These are phyloP conservation scores for Philaethria dido DNA, from an alignment of 2,888 invertebrate genomes.

Conservation along the genomic window DNA sequence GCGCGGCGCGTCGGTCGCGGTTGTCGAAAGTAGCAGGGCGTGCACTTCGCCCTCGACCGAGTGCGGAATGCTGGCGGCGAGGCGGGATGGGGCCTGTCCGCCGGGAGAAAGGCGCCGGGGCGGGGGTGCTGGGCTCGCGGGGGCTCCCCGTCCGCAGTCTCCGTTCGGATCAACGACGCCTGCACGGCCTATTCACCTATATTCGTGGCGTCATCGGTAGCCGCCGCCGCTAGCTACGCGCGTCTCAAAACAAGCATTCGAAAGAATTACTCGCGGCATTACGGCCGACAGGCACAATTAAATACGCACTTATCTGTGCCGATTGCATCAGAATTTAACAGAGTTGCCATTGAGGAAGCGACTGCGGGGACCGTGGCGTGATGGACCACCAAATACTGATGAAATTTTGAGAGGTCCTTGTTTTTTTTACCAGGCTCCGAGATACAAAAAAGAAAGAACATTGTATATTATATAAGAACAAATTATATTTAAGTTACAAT, in stretches of 20 bases:
- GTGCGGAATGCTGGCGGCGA: constrained; percentile 68
- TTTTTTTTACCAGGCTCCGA: neutral
- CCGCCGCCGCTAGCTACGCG: constrained; percentile 73
- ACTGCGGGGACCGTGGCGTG: constrained; percentile 25
- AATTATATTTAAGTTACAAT: neutral
- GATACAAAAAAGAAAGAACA: neutral
- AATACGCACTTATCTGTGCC: constrained; percentile 56
- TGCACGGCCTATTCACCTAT: constrained; percentile 75
- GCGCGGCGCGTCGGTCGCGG: constrained; percentile 79
- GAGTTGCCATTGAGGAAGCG: constrained; percentile 42
- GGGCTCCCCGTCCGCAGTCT: constrained; percentile 55
- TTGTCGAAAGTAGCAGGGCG: constrained; percentile 63
- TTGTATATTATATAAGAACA: neutral
- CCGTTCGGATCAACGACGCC: constrained; percentile 76
- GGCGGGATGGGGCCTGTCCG: constrained; percentile 49
- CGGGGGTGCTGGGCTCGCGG: constrained; percentile 48
- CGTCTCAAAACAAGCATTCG: constrained; percentile 58
- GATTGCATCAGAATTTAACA: constrained; percentile 58
- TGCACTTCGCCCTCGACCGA: constrained; percentile 78
- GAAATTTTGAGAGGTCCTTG: constrained; percentile 11
- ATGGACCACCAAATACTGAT: constrained; percentile 21
- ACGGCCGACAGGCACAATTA: constrained; percentile 55
- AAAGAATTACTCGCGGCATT: constrained; percentile 53
- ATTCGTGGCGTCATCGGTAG: constrained; percentile 79
- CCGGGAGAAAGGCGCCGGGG: constrained; percentile 49